These are phyloP conservation scores for Aeoliscus strigatus DNA, from an alignment of 2,797 vertebrate genomes.

Conservation along the genomic window DNA sequence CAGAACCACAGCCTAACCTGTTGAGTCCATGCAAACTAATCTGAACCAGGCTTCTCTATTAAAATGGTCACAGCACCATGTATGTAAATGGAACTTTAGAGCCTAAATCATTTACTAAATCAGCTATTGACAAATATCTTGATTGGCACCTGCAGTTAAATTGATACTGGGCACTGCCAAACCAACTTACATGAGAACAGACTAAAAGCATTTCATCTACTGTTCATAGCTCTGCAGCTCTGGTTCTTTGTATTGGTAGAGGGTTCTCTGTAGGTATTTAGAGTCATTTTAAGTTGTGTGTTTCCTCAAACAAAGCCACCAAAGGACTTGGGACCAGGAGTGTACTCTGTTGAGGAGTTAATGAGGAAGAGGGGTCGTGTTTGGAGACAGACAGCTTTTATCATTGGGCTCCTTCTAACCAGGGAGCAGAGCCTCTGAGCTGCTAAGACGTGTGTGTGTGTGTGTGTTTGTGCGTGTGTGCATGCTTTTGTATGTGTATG, in stretches of 20 bases:
- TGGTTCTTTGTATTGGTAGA: constrained; percentile 20
- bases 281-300: constrained; percentile 12
- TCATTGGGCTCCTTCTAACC: constrained; percentile 29
- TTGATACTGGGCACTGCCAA: neutral
- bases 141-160: no score
- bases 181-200: neutral
- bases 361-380: constrained; percentile 5
- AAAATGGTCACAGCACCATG: neutral
- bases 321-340: constrained; percentile 39
- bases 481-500: neutral
- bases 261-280: constrained; percentile 21
- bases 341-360: constrained; percentile 7
- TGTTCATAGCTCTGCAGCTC: no score
- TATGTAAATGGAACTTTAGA: neutral
- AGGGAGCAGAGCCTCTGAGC: constrained; percentile 42
- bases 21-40: neutral
- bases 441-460: constrained; percentile 35
- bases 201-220: constrained; percentile 11
- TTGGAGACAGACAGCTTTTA: constrained; percentile 21
- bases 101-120: neutral
- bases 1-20: constrained; percentile 16
- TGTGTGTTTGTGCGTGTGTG: neutral
- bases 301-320: constrained; percentile 23
- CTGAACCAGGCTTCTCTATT: no score
- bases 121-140: no score